A percentile compares a stretch with the other conserved stretches of the same genome.
phyloP scores from a whole-genome alignment of 2,888 invertebrate genomes.

The Caradrina clavipalpis region DNA sequence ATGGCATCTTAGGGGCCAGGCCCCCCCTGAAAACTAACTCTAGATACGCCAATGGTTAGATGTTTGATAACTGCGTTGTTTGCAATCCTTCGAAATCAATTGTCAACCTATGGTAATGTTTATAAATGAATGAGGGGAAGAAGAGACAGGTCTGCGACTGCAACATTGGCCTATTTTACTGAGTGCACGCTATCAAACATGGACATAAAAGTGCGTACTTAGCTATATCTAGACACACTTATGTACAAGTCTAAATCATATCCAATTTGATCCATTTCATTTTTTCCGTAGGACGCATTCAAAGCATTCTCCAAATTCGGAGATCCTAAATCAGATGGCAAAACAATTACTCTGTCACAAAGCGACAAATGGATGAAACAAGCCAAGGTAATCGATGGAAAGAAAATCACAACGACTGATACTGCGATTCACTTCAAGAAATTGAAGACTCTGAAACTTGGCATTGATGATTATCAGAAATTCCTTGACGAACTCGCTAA shows the following conservation, averaged over 20 bases:
- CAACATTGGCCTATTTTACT: slow-evolving; percentile 26
- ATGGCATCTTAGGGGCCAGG: too few relatives aligned
- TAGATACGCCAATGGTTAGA: too few relatives aligned
- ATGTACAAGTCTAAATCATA: not conserved
- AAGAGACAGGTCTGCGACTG: slow-evolving; percentile 2
- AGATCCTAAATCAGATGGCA: slow-evolving; percentile 96
- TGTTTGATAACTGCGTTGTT: not conserved
- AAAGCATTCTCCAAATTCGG: slow-evolving; percentile 96
- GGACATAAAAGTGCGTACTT: not conserved
- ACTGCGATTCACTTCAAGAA: slow-evolving; percentile 97
- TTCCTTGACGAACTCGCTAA: slow-evolving; percentile 96
- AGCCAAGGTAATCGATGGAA: slow-evolving; percentile 94
- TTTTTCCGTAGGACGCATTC: slow-evolving; percentile 93
- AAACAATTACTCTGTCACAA: slow-evolving; percentile 96
- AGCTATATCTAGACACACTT: not conserved
- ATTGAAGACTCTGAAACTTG: slow-evolving; percentile 95
- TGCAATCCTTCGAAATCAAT: too few relatives aligned
- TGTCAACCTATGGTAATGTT: too few relatives aligned
- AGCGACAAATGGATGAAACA: slow-evolving; percentile 99
- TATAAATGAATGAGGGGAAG: too few relatives aligned
- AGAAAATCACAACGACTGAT: slow-evolving; percentile 97
- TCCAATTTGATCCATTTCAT: not conserved
- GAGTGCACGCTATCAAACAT: not conserved
- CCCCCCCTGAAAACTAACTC: too few relatives aligned
- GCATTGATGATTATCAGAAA: slow-evolving; percentile 94